Percentiles rank a stretch among this genome's conserved stretches.
These are phyloP conservation scores for Aleadryas rufinucha DNA, from an alignment of 2,113 vertebrate species.

Conservation along the genomic window DNA sequence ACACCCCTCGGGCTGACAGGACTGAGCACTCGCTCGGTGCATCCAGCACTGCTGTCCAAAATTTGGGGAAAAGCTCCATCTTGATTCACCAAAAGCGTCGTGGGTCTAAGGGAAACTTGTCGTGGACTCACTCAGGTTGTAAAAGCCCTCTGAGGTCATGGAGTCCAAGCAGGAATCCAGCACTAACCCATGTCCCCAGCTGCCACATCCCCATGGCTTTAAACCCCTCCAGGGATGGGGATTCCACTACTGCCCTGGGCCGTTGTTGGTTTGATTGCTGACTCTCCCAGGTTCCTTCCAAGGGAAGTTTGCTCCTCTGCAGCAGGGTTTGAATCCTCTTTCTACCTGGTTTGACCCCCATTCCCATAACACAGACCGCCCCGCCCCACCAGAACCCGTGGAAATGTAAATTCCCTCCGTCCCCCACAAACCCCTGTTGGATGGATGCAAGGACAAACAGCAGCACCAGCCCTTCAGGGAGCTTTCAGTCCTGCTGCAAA, in stretches of 20 bases:
- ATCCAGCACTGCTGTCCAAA: not conserved
- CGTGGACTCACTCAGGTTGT: not conserved
- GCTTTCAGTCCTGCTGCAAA: not conserved
- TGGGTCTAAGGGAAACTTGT: not conserved
- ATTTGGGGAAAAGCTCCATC: not conserved
- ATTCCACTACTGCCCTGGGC: not conserved
- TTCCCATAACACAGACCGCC: not conserved
- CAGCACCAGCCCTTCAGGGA: not conserved
- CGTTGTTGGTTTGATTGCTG: too few relatives aligned
- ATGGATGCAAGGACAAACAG: not conserved
- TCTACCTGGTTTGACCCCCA: not conserved
- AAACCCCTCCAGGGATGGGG: not conserved
- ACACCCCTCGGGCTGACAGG: not conserved
- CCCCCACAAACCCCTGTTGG: too few relatives aligned
- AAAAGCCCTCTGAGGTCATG: not conserved
- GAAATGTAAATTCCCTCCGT: not conserved
- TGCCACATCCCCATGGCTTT: too few relatives aligned
- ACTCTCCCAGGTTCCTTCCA: not conserved
- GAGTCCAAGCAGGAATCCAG: not conserved
- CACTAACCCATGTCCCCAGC: not conserved
- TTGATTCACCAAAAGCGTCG: not conserved
- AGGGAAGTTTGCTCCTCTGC: not conserved
- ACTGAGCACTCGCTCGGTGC: accelerated
- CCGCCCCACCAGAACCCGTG: not conserved
- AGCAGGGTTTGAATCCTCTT: not conserved